phyloP scores from a whole-genome alignment of 1,140 invertebrate species.

The Eriosoma lanigerum region DNA sequence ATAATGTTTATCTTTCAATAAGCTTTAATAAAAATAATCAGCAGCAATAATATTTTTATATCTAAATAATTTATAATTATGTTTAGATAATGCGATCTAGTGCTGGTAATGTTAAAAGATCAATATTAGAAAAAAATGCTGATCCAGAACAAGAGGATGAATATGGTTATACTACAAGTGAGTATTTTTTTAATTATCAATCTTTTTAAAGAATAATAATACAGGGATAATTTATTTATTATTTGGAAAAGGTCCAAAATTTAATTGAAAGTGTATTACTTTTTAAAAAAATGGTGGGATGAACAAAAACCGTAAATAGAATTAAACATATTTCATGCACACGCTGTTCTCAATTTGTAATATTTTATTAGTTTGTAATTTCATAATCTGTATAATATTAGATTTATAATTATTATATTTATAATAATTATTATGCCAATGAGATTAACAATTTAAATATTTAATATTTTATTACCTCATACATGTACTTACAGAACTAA shows the following conservation, averaged over 20 bases:
- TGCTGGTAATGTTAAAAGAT: conserved; percentile 78
- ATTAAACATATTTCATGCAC: background rate
- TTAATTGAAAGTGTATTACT: background rate
- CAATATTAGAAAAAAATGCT: conserved; percentile 73
- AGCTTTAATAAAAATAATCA: no score
- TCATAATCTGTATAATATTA: background rate
- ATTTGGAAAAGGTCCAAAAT: background rate
- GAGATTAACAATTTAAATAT: no score
- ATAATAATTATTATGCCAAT: no score
- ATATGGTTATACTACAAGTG: conserved; percentile 89
- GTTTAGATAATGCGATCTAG: conserved; percentile 82
- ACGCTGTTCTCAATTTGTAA: background rate
- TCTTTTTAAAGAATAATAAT: background rate
- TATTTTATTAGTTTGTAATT: background rate
- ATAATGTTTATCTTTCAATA: no score
- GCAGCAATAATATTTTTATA: no score
- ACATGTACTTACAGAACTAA: no score
- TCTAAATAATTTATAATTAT: conserved; percentile 52
- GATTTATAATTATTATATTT: no score
- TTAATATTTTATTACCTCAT: no score
- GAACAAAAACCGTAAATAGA: background rate
- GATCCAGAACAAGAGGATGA: conserved; percentile 85
- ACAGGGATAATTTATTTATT: background rate
- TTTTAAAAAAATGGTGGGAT: background rate
- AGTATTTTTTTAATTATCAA: conserved; percentile 60